A percentile compares a stretch with the other conserved stretches of the same genome.
Conservation (phyloP, 2,888 invertebrate genomes). For the Catocala fraxini region DNA sequence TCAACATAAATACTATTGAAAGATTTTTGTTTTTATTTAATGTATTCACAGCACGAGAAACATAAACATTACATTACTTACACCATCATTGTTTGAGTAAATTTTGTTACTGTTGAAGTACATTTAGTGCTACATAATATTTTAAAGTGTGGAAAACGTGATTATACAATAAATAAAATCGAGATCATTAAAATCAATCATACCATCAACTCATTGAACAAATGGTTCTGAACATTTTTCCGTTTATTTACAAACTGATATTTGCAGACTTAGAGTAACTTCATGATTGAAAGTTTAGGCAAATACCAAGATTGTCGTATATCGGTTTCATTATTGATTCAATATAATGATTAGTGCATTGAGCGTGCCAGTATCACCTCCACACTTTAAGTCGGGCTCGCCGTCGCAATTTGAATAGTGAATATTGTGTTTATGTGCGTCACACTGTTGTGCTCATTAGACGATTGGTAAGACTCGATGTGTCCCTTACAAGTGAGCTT, state of each 20-base stretch:
- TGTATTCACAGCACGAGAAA: conserved; percentile 8
- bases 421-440: conserved; percentile 86
- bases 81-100: conserved; percentile 2
- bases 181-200: conserved; percentile 3
- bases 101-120: conserved; percentile 52
- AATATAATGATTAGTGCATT: neutral
- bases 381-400: conserved; percentile 72
- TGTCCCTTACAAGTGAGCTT: conserved; percentile 81
- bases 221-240: neutral
- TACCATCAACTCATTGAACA: conserved; percentile 11
- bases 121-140: conserved; percentile 58
- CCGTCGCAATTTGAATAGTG: conserved; percentile 78
- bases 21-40: neutral
- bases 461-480: conserved; percentile 77
- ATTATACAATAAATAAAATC: conserved; percentile 13
- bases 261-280: no score
- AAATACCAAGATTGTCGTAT: neutral
- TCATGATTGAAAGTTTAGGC: no score
- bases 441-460: conserved; percentile 85
- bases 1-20: neutral
- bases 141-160: conserved; percentile 55
- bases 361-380: conserved; percentile 27
- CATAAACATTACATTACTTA: neutral
- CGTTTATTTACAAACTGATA: no score
- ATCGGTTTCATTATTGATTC: neutral